Conservation (phyloP, 1,140 invertebrate genomes). For the Diploscapter pachys region DNA sequence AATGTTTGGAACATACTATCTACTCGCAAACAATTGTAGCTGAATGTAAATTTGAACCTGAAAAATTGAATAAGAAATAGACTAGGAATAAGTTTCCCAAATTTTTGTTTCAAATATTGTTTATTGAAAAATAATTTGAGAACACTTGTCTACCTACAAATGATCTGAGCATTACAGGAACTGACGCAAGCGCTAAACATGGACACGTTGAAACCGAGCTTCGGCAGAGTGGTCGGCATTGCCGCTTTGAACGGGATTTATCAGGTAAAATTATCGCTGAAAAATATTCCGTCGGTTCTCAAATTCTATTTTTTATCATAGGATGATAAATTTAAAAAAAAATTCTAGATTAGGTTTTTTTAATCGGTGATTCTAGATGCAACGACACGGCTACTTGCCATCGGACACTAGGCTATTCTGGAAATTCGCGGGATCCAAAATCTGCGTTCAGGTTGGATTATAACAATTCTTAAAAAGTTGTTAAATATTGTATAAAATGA, state of each 20-base stretch:
- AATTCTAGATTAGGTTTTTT: neutral
- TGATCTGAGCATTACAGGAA: conserved; percentile 1
- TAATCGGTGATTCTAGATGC: conserved; percentile 18
- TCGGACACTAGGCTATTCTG: conserved; percentile 34
- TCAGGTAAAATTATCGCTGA: conserved; percentile 22
- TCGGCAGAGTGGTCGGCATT: conserved; percentile 31
- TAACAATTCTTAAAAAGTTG: conserved; percentile 6
- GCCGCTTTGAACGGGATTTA: conserved; percentile 33
- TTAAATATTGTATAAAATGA: neutral
- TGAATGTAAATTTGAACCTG: no score
- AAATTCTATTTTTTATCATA: neutral
- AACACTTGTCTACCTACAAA: neutral
- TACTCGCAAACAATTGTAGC: no score
- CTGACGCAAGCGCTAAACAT: conserved; percentile 39
- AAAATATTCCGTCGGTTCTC: neutral
- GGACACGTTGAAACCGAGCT: conserved; percentile 40
- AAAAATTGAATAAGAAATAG: no score
- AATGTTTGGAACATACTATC: no score
- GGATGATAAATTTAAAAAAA: neutral
- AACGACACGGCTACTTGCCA: conserved; percentile 29
- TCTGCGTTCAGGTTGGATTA: conserved; percentile 26
- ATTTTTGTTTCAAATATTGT: neutral
- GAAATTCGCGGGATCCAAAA: conserved; percentile 30
- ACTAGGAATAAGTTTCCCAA: no score
- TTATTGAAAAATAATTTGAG: neutral